Conservation (phyloP, 1,140 invertebrate genomes). For the Zaprionus ornatus region DNA sequence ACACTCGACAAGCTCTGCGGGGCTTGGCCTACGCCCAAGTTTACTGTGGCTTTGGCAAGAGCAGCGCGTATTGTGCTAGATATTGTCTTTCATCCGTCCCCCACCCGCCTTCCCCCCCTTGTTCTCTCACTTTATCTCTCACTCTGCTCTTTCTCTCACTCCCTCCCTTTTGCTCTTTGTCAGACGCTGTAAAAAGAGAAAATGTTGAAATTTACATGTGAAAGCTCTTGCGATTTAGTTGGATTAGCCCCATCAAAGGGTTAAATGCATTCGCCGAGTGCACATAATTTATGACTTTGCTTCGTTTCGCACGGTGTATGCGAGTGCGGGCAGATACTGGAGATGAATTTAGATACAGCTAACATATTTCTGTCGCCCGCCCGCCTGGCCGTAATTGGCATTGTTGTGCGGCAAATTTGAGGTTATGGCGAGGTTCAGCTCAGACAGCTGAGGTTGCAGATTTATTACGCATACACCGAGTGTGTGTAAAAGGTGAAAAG, state of each 20-base stretch:
- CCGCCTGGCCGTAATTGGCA: background rate
- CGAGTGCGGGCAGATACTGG: background rate
- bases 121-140: background rate
- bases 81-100: background rate
- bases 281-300: conserved; percentile 54
- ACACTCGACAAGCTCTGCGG: conserved; percentile 3
- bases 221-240: conserved; percentile 16
- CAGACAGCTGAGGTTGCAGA: background rate
- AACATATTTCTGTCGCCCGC: background rate
- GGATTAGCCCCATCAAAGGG: conserved; percentile 33
- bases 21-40: conserved; percentile 55
- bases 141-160: background rate
- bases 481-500: too few species aligned
- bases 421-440: background rate
- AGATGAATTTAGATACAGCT: background rate
- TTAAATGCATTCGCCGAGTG: conserved; percentile 62
- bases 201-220: conserved; percentile 61
- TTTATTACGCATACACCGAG: background rate
- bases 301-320: conserved; percentile 2
- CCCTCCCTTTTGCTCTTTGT: background rate
- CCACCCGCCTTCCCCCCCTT: background rate
- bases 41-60: conserved; percentile 37
- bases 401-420: conserved; percentile 8
- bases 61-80: conserved; percentile 32
- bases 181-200: conserved; percentile 47